Conservation (phyloP, 1,140 invertebrate genomes). For the Saxidomus purpurata region DNA sequence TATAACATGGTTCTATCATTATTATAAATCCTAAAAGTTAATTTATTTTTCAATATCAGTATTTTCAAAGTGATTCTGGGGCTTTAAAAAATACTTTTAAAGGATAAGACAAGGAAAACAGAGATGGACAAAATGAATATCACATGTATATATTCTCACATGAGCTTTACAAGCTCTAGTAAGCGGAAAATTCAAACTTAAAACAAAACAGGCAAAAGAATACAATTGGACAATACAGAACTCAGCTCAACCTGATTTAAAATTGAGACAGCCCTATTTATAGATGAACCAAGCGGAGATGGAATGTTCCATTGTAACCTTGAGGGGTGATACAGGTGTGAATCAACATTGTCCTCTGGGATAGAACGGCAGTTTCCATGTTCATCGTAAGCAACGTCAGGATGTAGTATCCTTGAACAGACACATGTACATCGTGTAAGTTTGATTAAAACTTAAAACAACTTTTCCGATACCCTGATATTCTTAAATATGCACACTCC, state of each 20-base stretch:
- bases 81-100: no score
- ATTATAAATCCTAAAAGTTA: no score
- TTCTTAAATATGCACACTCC: no score
- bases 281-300: not conserved
- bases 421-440: not conserved
- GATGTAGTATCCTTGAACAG: slow-evolving; percentile 7
- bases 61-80: no score
- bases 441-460: no score
- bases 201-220: not conserved
- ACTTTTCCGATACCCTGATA: no score
- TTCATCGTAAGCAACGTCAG: not conserved
- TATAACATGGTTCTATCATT: no score
- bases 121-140: no score
- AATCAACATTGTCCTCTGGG: slow-evolving; percentile 1
- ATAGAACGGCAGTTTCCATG: slow-evolving; percentile 5
- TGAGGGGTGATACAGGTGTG: slow-evolving; percentile 9
- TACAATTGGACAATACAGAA: not conserved
- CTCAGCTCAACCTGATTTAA: not conserved
- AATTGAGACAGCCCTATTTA: slow-evolving; percentile 36
- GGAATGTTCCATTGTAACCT: slow-evolving; percentile 53
- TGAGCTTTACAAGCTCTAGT: no score
- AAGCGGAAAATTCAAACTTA: not conserved
- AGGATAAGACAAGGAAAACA: no score
- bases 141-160: no score
- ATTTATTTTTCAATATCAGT: no score